phyloP scores from a whole-genome alignment of 2,797 vertebrate genomes.

The Hirundo rustica region DNA sequence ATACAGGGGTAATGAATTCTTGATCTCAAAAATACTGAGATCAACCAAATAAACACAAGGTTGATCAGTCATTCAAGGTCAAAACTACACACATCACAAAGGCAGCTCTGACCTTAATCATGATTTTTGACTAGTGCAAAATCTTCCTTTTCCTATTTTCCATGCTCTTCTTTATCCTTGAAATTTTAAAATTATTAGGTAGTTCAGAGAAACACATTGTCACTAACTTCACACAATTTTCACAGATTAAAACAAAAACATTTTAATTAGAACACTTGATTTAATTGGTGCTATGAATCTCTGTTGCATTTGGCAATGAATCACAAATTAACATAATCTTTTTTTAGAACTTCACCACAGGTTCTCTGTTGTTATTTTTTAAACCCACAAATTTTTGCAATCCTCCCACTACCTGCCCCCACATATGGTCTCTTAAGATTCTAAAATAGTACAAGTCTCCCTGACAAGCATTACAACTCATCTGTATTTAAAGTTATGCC shows the following conservation, averaged over 20 bases:
- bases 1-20: background rate
- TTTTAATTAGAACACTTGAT: conserved; percentile 43
- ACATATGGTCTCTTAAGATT: conserved; percentile 49
- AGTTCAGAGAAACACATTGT: background rate
- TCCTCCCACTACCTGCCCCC: conserved; percentile 51
- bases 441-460: conserved; percentile 26
- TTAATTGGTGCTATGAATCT: conserved; percentile 16
- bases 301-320: conserved; percentile 47
- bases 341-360: conserved; percentile 19
- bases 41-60: background rate
- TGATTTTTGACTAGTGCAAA: background rate
- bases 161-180: background rate
- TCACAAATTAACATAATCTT: conserved; percentile 55
- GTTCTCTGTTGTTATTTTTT: conserved; percentile 60
- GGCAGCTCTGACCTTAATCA: background rate
- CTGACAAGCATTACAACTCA: conserved; percentile 18
- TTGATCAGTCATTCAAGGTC: background rate
- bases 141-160: background rate
- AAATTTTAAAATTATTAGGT: background rate
- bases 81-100: background rate
- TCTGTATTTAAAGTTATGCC: conserved; percentile 42
- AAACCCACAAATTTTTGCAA: conserved; percentile 58
- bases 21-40: background rate
- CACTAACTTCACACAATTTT: background rate
- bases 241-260: background rate